Evolutionary conservation across 2,113 vertebrate genomes (phyloP).

Genomic region (Acrocephalus kingi): DNA sequence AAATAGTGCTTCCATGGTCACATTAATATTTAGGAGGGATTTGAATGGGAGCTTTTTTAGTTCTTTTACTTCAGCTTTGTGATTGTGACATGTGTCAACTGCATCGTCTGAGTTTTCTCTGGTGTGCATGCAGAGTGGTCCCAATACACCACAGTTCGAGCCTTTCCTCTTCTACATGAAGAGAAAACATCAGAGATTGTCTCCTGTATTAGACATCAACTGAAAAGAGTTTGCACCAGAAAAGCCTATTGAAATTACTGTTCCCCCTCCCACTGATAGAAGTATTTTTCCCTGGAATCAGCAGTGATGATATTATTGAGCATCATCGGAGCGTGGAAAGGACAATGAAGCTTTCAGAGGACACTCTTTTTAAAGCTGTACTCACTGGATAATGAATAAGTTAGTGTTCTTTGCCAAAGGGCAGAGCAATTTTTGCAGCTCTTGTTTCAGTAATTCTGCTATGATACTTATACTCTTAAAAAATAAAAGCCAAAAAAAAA

Average conservation of each 20-base stretch:
- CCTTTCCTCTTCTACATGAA: neutral
- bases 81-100: neutral
- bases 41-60: neutral
- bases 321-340: neutral
- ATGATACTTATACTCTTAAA: neutral
- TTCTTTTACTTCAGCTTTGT: neutral
- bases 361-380: slow-evolving; percentile 25
- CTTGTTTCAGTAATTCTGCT: slow-evolving; percentile 11
- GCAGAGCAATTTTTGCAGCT: neutral
- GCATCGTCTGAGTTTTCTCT: neutral
- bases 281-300: slow-evolving; percentile 35
- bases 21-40: neutral
- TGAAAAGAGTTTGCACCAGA: neutral
- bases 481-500: neutral
- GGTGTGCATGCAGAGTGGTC: neutral
- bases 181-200: neutral
- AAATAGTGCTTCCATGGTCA: neutral
- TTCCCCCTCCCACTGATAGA: neutral
- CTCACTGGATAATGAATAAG: slow-evolving; percentile 13
- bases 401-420: neutral
- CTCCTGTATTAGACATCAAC: neutral
- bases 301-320: slow-evolving; percentile 2
- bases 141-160: neutral
- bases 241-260: neutral
- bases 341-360: slow-evolving; percentile 12